Evolutionary conservation across 2,797 vertebrate species (phyloP), one percentile per base, ranked within the genome.

Genomic region (Tapirus indicus): DNA sequence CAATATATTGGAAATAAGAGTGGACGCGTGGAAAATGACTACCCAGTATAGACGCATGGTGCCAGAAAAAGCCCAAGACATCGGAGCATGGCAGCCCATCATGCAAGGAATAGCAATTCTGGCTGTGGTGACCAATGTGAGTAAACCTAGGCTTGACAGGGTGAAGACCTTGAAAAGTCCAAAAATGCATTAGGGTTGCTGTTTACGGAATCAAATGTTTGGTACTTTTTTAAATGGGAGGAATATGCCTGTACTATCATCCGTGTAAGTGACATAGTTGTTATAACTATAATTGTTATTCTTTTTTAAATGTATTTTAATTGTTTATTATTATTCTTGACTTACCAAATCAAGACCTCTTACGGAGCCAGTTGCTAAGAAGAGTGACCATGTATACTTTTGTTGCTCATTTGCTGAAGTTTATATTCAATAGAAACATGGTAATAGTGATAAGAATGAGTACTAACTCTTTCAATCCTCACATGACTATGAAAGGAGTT

Each of bases 11-110:
- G 99, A 99, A 99, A 99, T 99, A 95, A 99, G 99, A 23, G 97
- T 99, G 75, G 99, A 99, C 20, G 99, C 99, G 0, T 99, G 99
- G 99, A 99, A 99, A 98, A 98, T 99, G 96, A 99, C 99, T 0
- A 99, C 99, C 17, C 99, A 99, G 89, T 99, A 98, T 98, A 99
- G 99, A 32, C 99, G 99, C 90, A 97, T 99, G 95, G 98, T 99
- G 93, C 99, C 99, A 0, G 99, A 99, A 95, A 99, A 99, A 97
- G 99, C 99, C 18, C 99, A 99, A 64, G 99, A 99, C 75, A 99
- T 99, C 0, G 99, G 99, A 0, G 99, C 99, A 9, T 99, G 99
- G 99, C 99, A 99, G 86, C 99, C 99, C 94, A 99, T 99, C 98
- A 99, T 99, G 97, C 99, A 99, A 97, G 99, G 99, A 96, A 97